Evolutionary conservation across 2,113 vertebrate species (phyloP), one percentile per base, ranked within the genome.

Genomic region (Carassius carassius): DNA sequence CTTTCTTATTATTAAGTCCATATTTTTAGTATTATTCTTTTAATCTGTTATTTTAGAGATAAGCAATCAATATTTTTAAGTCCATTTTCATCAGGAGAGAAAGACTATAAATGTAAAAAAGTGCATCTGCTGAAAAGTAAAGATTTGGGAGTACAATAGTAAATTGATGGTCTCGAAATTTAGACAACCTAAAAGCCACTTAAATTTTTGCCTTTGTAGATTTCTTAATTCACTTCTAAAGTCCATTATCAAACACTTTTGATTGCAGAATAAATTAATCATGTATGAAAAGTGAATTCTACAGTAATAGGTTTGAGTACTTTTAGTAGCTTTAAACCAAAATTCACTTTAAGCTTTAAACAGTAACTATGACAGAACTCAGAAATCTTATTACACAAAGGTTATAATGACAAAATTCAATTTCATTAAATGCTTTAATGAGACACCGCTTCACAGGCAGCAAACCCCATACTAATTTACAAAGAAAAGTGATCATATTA

Each of bases 361-460:
- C 13, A 65, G 63, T 32, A 67, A 67, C 25, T 65, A 14, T 65
- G 17, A 67, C 63, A 67, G 2, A 67, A 67, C 60, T 29, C 29
- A 29, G 29, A 29, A 29, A 49, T 54, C 54, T 21, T 56, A 19
- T 8, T 21, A 21, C 17, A 56, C 12, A 56, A 56, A 56, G 6
- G 1, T 70, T 82, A 77, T 88, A 86, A 88, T 83, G 84, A 89
- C 82, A 56, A 85, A 76, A 82, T 73, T 63, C 23, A 23, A 23
- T 44, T 63, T 11, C 0, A 62, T 65, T 65, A 81, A 67, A 67
- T 32, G 10, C 41, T 81, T 10, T 47, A 63, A 47, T 21, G 5
- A 25, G 41, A 81, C 65, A 49, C 13, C 4, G 23, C 75, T 81
- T 84, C 63, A 84, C 70, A 87, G 78, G 35, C n/a, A 83, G 35